Evolutionary conservation across 1,140 invertebrate genomes (phyloP), one percentile per base, ranked within the genome.

Genomic region (Drosophila eugracilis): DNA sequence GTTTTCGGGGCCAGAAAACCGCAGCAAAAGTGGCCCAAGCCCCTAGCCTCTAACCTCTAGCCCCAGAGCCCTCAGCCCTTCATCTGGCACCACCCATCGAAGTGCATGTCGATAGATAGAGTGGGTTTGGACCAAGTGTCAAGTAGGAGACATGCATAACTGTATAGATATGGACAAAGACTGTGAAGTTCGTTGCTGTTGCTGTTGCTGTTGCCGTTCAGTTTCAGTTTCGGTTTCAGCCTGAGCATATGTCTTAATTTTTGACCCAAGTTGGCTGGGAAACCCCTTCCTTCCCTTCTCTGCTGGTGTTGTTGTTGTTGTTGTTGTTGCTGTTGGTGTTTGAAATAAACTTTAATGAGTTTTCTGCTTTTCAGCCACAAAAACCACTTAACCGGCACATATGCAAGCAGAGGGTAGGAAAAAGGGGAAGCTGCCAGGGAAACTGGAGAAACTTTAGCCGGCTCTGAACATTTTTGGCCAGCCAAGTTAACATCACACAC

Each of bases 281-380:
- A 45, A 30, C 21, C 21, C 36, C 45, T 15, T 9, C 5, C 4
- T 7, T 14, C 14, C 6, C 26, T 1, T 21, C 15, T 5, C 21
- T 54, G 12, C 32, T 24, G 42, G 22, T 17, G 1, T 14, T 26
- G 14, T 3, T 15, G 34, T 19, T 22, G 17, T n/a, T 45, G 34
- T 3, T 52, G 48, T 3, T 75, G 78, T 76, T 73, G 57, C 60
- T 77, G 76, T 69, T 79, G 41, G 69, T 78, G 58, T 69, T 72
- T 69, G 78, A 83, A 83, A 83, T 78, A 78, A 83, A 83, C 78
- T 83, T 80, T 83, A 83, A 83, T 83, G 78, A 83, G 77, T 79
- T 80, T 80, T 80, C 78, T 80, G 78, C 78, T 80, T 80, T 80
- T 79, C 76, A 79, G 77, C 72, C 78, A 81, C 78, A 80, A 80